Conservation (phyloP, 2,888 invertebrate species). For the Campaea margaritaria region DNA sequence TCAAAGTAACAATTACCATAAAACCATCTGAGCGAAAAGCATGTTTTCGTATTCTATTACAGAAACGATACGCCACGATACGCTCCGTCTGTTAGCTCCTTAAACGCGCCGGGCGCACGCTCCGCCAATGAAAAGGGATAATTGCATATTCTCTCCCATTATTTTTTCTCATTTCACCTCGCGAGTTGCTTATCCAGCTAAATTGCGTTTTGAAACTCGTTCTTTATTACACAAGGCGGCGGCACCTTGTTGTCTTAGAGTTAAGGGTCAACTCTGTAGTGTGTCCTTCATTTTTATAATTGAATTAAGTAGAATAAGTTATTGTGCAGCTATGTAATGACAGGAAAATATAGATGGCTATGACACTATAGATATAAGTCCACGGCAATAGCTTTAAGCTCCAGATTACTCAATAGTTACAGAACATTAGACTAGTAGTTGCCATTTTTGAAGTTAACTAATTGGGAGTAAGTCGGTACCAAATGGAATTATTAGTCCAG, state of each 20-base stretch:
- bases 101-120: slow-evolving; percentile 35
- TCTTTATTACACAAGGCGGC: slow-evolving; percentile 39
- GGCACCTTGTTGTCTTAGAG: slow-evolving; percentile 37
- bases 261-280: slow-evolving; percentile 27
- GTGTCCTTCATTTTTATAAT: slow-evolving; percentile 9
- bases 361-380: too few relatives aligned
- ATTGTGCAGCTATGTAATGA: too few relatives aligned
- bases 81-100: slow-evolving; percentile 35
- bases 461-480: too few relatives aligned
- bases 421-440: too few relatives aligned
- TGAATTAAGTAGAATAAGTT: too few relatives aligned
- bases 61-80: slow-evolving; percentile 24
- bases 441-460: too few relatives aligned
- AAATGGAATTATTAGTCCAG: too few relatives aligned
- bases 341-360: too few relatives aligned
- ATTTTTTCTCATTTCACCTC: slow-evolving; percentile 69
- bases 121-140: slow-evolving; percentile 70
- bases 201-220: slow-evolving; percentile 59
- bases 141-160: slow-evolving; percentile 67
- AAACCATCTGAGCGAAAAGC: slow-evolving; percentile 19
- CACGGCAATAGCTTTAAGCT: too few relatives aligned
- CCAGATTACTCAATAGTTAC: too few relatives aligned
- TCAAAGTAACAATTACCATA: slow-evolving; percentile 25
- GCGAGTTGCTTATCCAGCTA: slow-evolving; percentile 58
- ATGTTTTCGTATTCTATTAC: slow-evolving; percentile 30